Percentiles rank a stretch among this genome's conserved stretches.
phyloP scores from a whole-genome alignment of 2,888 invertebrate genomes.

The Melipona beecheii region DNA sequence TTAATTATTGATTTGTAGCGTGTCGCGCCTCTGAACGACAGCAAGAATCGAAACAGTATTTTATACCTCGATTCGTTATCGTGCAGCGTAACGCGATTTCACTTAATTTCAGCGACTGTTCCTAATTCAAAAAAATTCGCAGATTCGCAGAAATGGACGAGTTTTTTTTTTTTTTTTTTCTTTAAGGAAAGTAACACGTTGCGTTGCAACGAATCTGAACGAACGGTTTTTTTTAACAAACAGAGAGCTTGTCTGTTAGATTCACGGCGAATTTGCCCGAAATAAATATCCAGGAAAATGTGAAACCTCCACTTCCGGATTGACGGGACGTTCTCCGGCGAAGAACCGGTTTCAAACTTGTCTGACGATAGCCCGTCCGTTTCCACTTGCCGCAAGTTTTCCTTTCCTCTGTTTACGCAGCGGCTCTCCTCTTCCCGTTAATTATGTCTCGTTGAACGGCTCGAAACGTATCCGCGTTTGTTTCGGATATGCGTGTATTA shows the following conservation, averaged over 20 bases:
- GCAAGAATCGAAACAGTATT: too few relatives aligned
- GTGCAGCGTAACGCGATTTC: neutral
- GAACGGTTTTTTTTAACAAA: neutral
- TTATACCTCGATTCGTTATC: too few relatives aligned
- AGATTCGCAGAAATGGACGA: neutral
- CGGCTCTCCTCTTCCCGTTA: neutral
- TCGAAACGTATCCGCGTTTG: neutral
- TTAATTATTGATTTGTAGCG: too few relatives aligned
- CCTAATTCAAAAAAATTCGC: neutral
- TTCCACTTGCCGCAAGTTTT: conserved; percentile 23
- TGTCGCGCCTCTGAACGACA: too few relatives aligned
- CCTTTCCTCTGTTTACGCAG: neutral
- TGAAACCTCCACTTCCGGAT: neutral
- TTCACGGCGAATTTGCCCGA: neutral
- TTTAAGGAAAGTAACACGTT: neutral
- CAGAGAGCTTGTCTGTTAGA: neutral
- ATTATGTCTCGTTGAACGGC: conserved; percentile 9
- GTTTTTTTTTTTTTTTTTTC: too few relatives aligned
- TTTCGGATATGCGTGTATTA: neutral
- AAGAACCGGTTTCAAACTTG: neutral
- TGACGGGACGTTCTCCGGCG: neutral
- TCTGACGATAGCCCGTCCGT: conserved; percentile 6
- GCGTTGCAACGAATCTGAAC: neutral
- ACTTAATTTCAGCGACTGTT: neutral
- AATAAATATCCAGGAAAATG: neutral